Evolutionary conservation across 2,113 vertebrate genomes (phyloP), one percentile per base, ranked within the genome.

Genomic region (Paralichthys olivaceus): DNA sequence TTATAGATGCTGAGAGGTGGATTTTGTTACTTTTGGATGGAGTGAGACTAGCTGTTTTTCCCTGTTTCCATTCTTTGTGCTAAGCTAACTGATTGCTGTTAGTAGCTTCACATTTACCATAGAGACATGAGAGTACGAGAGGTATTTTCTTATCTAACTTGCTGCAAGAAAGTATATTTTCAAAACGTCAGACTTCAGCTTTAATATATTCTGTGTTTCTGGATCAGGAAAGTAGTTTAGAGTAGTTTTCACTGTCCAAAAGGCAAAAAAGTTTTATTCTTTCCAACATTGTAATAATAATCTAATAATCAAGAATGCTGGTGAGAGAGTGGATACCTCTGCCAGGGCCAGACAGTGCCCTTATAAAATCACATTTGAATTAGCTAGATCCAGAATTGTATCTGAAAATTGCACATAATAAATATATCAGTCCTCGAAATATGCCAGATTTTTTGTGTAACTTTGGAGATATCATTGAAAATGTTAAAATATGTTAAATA

Each of bases 91-190:
- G 25, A 17, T 26, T 13, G 12, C 14, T 11, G 1, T 2, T 55
- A 23, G 23, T 17, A 11, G 23, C 23, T 29, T 64, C 20, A 64
- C 29, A n/a, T 63, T 56, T 22, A 55, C 32, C 12, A 4, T 12
- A 47, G 12, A 73, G 4, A 62, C 19, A 7, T 25, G 14, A 32
- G 47, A 51, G 19, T 15, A 61, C 12, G 13, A 43, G 15, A 22
- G 7, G 7, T 55, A 56, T 65, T 75, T 37, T 54, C 19, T 63
- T 51, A 5, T 64, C 32, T n/a, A 60, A 57, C 59, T 62, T 25
- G 20, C 0, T 0, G 34, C 65, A 78, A 54, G n/a, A 49, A 59
- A 13, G 8, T 1, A 55, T 34, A n/a, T 53, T 74, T 43, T 7
- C 55, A 47, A 67, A 51, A 25, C 53, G 40, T 67, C 53, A 49